Conservation (phyloP, 2,797 vertebrate species). For the Anableps anableps region DNA sequence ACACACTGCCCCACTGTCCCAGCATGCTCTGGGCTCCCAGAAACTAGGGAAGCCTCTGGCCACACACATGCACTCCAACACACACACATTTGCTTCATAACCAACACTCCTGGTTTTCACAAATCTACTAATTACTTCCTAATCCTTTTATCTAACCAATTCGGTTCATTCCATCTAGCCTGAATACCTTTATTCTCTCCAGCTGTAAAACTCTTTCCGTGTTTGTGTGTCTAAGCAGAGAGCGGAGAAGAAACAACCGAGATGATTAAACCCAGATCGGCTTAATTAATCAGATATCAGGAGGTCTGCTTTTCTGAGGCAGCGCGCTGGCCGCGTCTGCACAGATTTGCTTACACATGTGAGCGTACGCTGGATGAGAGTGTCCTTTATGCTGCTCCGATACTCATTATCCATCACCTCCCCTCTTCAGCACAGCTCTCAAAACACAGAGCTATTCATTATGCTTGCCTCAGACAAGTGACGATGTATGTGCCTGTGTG, state of each 20-base stretch:
- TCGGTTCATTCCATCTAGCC: constrained; percentile 52
- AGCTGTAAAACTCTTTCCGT: constrained; percentile 43
- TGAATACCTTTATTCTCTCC: constrained; percentile 54
- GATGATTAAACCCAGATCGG: constrained; percentile 72
- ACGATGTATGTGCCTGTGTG: constrained; percentile 43
- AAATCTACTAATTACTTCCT: constrained; percentile 67
- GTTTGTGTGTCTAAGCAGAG: constrained; percentile 34
- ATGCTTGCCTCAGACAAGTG: constrained; percentile 65
- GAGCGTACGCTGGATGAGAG: constrained; percentile 45
- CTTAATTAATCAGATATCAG: constrained; percentile 80
- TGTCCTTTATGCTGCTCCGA: constrained; percentile 65
- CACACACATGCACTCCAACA: constrained; percentile 50
- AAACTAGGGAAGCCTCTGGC: constrained; percentile 78
- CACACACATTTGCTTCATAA: constrained; percentile 35
- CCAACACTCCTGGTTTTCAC: constrained; percentile 57
- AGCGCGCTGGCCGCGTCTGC: constrained; percentile 42
- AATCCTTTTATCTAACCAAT: constrained; percentile 53
- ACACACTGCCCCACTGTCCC: constrained; percentile 78
- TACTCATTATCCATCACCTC: constrained; percentile 75
- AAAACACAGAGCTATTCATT: constrained; percentile 70
- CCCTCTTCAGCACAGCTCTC: constrained; percentile 63
- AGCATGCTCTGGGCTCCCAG: constrained; percentile 77
- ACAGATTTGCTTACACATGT: constrained; percentile 35
- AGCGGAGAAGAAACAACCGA: constrained; percentile 53
- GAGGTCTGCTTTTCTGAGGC: constrained; percentile 56